A percentile compares a stretch with the other conserved stretches of the same genome.
These are phyloP conservation scores for Oryzias sinensis DNA, from an alignment of 2,797 vertebrate genomes.

Conservation along the genomic window DNA sequence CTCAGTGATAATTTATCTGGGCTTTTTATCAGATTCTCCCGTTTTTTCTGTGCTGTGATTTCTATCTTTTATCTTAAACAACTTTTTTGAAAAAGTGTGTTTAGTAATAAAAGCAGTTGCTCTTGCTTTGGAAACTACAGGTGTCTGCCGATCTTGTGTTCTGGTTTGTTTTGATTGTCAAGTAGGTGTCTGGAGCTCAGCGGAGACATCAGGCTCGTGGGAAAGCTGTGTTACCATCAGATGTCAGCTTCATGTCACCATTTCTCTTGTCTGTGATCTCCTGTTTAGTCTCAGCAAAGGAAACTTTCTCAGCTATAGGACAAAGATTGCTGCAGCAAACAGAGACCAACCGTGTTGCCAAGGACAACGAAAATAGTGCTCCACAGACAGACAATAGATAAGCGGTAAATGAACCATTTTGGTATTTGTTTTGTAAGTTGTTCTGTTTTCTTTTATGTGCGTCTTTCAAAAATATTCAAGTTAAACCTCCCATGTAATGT, in stretches of 20 bases:
- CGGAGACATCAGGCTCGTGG: slow-evolving; percentile 71
- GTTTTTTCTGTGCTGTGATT: slow-evolving; percentile 45
- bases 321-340: slow-evolving; percentile 48
- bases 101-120: slow-evolving; percentile 17
- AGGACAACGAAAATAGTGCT: neutral
- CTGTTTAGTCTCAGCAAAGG: slow-evolving; percentile 74
- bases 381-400: neutral
- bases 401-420: neutral
- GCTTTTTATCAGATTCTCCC: slow-evolving; percentile 36
- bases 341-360: slow-evolving; percentile 9
- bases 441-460: too few species aligned
- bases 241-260: slow-evolving; percentile 59
- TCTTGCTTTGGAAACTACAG: slow-evolving; percentile 33
- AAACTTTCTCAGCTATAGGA: slow-evolving; percentile 57
- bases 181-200: slow-evolving; percentile 55
- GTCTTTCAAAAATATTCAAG: too few species aligned
- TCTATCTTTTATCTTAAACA: slow-evolving; percentile 38
- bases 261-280: slow-evolving; percentile 64
- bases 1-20: slow-evolving; percentile 62
- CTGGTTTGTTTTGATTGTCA: slow-evolving; percentile 67
- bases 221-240: slow-evolving; percentile 67
- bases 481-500: too few species aligned
- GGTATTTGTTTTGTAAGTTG: too few species aligned
- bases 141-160: slow-evolving; percentile 37
- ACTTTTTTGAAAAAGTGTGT: slow-evolving; percentile 35